A percentile compares a stretch with the other conserved stretches of the same genome.
Evolutionary conservation across 2,797 vertebrate genomes (phyloP).

Genomic region (Chaenodraco wilsoni): DNA sequence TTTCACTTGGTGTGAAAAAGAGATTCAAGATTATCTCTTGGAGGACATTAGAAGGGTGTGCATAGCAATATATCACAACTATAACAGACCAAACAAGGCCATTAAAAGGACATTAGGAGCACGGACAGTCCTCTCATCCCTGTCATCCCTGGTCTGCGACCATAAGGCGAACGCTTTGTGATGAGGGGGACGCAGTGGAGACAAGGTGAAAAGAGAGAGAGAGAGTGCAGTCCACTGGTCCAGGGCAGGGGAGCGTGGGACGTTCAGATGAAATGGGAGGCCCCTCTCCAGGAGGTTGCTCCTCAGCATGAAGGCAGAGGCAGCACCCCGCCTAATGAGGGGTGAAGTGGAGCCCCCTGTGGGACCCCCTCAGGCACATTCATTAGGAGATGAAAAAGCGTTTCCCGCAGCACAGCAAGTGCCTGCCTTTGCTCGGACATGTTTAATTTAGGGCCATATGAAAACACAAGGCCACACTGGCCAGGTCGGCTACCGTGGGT

Average conservation of each 20-base stretch:
- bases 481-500: conserved; percentile 56
- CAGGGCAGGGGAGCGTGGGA: conserved; percentile 75
- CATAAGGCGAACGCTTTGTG: conserved; percentile 46
- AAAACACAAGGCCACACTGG: conserved; percentile 70
- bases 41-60: conserved; percentile 57
- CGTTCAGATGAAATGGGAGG: conserved; percentile 74
- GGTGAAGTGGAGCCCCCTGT: conserved; percentile 83
- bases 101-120: conserved; percentile 80
- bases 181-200: conserved; percentile 31
- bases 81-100: conserved; percentile 64
- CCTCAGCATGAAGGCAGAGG: conserved; percentile 79
- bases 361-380: conserved; percentile 86
- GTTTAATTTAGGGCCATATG: conserved; percentile 82
- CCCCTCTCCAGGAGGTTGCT: conserved; percentile 78
- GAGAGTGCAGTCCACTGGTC: conserved; percentile 57
- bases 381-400: conserved; percentile 88
- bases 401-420: conserved; percentile 81
- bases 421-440: conserved; percentile 76
- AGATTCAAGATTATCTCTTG: conserved; percentile 42
- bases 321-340: conserved; percentile 84
- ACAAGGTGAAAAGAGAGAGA: conserved; percentile 15
- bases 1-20: conserved; percentile 40
- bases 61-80: conserved; percentile 71
- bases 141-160: conserved; percentile 57
- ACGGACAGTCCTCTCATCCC: conserved; percentile 59